Percentiles rank a stretch among this genome's conserved stretches.
Conservation (phyloP, 2,888 invertebrate species). For the Ferdinandea cuprea region DNA sequence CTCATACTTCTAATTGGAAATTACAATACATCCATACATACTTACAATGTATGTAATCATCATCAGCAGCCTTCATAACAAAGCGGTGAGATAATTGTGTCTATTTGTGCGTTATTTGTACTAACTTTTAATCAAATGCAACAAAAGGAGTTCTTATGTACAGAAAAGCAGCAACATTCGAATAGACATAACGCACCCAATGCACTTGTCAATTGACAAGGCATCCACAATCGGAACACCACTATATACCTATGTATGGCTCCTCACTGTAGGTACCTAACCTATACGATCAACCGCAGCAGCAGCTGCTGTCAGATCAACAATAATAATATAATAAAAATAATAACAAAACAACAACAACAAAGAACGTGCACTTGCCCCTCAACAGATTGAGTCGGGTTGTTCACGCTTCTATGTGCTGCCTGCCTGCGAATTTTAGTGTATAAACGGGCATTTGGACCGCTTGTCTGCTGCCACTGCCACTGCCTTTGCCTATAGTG, state of each 20-base stretch:
- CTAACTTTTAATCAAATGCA: conserved; percentile 44
- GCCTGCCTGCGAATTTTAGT: conserved; percentile 50
- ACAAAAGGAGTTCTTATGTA: conserved; percentile 28
- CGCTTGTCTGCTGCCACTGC: conserved; percentile 29
- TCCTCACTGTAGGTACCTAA: conserved; percentile 42
- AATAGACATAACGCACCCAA: conserved; percentile 63
- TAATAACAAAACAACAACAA: conserved; percentile 21
- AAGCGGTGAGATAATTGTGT: conserved; percentile 43
- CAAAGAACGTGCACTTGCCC: conserved; percentile 61
- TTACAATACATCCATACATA: conserved; percentile 1
- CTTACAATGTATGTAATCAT: conserved; percentile 11
- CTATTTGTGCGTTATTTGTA: not conserved
- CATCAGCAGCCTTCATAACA: conserved; percentile 23
- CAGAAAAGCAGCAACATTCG: not conserved
- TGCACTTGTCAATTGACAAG: conserved; percentile 68
- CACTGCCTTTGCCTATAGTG: not conserved
- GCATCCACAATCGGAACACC: conserved; percentile 5
- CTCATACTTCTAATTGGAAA: too few species aligned
- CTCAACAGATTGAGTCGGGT: conserved; percentile 40
- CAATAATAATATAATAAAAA: conserved; percentile 37
- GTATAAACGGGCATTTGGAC: conserved; percentile 61
- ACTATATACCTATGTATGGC: conserved; percentile 41
- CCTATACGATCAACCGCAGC: conserved; percentile 5
- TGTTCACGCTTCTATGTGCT: conserved; percentile 31
- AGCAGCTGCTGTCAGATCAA: conserved; percentile 63